Conservation (phyloP, 2,113 vertebrate genomes). For the Azemiops feae region DNA sequence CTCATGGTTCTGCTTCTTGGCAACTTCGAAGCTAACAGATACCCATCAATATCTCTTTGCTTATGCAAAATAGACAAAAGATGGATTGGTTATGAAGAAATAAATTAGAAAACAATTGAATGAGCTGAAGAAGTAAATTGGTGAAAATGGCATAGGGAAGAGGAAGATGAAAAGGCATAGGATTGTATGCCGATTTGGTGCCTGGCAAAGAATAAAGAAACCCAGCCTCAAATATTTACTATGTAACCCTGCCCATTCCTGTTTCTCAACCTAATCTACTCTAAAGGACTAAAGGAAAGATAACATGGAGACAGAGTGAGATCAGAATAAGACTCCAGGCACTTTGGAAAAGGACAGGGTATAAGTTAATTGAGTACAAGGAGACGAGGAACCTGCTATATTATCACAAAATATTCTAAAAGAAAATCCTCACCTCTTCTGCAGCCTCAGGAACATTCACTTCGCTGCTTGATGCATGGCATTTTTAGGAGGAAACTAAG, state of each 20-base stretch:
- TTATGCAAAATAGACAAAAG: background rate
- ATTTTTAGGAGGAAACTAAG: background rate
- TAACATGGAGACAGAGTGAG: background rate
- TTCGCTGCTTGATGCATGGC: background rate
- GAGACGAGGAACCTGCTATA: background rate
- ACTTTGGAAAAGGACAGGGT: background rate
- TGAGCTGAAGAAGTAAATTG: background rate
- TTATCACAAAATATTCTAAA: background rate
- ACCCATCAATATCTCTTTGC: background rate
- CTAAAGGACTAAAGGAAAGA: background rate
- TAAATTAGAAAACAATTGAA: background rate
- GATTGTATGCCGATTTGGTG: background rate
- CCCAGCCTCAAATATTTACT: background rate
- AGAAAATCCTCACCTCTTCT: background rate
- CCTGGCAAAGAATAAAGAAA: background rate
- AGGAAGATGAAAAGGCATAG: background rate
- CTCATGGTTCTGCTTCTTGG: too few relatives aligned
- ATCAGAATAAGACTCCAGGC: background rate
- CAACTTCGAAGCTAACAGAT: too few relatives aligned
- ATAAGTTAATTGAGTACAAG: background rate
- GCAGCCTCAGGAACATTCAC: background rate
- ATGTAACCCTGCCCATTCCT: background rate
- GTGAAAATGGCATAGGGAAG: background rate
- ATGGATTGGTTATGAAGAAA: background rate
- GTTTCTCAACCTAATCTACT: background rate